Evolutionary conservation across 2,888 invertebrate species (phyloP), one percentile per base, ranked within the genome.

Genomic region (Aphodius sticticus): DNA sequence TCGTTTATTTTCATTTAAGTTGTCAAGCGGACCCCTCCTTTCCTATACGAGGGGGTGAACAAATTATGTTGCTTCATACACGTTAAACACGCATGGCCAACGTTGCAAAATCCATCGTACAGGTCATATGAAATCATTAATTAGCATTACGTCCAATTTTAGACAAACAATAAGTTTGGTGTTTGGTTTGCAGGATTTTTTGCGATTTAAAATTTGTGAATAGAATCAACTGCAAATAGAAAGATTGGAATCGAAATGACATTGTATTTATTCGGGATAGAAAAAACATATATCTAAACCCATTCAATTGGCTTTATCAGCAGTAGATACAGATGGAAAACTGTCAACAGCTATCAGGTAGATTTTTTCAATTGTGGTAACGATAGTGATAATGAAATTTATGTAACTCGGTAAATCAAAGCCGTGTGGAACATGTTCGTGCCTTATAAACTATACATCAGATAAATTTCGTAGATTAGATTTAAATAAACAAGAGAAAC

Each of bases 1-100:
- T 82, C 82, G 78, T 82, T 82, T 81, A 81, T 81, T 80, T 81
- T 81, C 81, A 81, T 82, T 82, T 80, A 71, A 77, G 69, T 38
- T 78, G 82, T 82, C 80, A 78, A 81, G 78, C 81, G 79, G 79
- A 79, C 81, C 81, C 77, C 70, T 80, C 76, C 69, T 69, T 76
- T 69, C 69, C 38, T 16, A 76, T 69, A 76, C 16, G 74, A 74
- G 3, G 36, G 74, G 74, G 74, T 16, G 74, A 36, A 53, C 53
- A 53, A 53, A 53, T 53, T 53, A 53, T 53, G 53, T 53, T 53
- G 7, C 53, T 12, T 53, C 53, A 53, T 53, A 53, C 53, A 53
- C 53, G 2, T 1, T 16, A 71, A 71, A 71, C 37, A 14, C 36
- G 16, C 76, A 37, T 26, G 26, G 26, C 26, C 26, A 26, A 26